These are phyloP conservation scores for Nemurella pictetii DNA, from an alignment of 2,888 invertebrate species.

Conservation along the genomic window DNA sequence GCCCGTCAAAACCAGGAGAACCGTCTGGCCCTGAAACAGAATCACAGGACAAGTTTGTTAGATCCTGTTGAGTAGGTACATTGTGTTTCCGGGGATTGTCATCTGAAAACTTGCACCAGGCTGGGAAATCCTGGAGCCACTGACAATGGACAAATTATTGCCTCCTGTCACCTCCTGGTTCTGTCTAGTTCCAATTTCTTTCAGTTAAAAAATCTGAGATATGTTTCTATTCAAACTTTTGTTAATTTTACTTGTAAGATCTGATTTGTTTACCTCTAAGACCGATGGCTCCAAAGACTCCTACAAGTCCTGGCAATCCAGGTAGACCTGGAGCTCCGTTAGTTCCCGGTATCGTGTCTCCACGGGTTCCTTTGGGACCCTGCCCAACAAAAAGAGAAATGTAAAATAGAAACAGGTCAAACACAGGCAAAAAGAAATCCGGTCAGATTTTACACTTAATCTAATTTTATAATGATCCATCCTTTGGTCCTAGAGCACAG, in stretches of 20 bases:
- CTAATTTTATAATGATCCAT: too few species aligned
- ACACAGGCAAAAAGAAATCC: too few species aligned
- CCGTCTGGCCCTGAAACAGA: slow-evolving; percentile 49
- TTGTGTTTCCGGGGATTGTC: neutral
- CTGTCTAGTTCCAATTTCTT: too few species aligned
- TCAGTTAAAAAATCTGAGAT: too few species aligned
- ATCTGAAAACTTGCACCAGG: neutral
- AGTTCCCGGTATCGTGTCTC: slow-evolving; percentile 58
- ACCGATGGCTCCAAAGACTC: slow-evolving; percentile 48
- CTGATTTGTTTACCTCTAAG: slow-evolving; percentile 34
- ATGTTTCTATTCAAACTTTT: too few species aligned
- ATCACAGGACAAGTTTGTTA: too few species aligned
- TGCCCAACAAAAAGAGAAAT: slow-evolving; percentile 8
- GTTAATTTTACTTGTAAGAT: neutral
- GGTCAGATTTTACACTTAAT: too few species aligned
- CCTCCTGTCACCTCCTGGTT: too few species aligned
- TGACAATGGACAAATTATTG: too few species aligned
- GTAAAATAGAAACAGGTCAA: slow-evolving; percentile 28
- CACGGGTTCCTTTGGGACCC: slow-evolving; percentile 45
- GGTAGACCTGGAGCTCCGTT: slow-evolving; percentile 59
- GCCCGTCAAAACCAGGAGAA: slow-evolving; percentile 48
- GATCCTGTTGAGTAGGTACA: neutral
- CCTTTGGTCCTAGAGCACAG: too few species aligned
- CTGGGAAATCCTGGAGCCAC: too few species aligned
- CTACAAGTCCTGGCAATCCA: slow-evolving; percentile 59